Evolutionary conservation across 2,113 vertebrate genomes (phyloP).

Genomic region (Leiothrix lutea): DNA sequence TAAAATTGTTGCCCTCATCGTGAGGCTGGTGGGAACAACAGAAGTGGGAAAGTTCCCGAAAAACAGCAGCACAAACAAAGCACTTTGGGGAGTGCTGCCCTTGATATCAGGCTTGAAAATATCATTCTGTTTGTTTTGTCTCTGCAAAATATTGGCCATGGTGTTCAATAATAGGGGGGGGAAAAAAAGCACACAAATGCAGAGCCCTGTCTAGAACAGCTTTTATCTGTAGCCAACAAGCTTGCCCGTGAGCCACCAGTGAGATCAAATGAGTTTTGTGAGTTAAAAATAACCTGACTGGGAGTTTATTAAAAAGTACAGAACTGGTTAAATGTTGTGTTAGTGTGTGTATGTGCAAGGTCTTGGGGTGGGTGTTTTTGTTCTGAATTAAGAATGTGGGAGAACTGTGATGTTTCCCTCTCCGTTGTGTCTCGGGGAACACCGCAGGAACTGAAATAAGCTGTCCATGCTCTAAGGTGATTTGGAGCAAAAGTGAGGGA

Average conservation of each 20-base stretch:
- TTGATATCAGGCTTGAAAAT: constrained; percentile 2
- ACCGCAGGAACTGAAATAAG: neutral
- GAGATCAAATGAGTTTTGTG: neutral
- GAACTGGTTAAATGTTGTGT: neutral
- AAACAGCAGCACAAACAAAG: neutral
- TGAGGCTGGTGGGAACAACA: constrained; percentile 11
- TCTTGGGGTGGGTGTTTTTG: neutral
- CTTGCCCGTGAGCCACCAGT: neutral
- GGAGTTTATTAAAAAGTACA: neutral
- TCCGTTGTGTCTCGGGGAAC: neutral
- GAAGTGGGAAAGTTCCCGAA: neutral
- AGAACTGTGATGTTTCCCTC: neutral
- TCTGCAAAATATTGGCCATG: neutral
- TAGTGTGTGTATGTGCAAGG: neutral
- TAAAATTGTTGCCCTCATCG: neutral
- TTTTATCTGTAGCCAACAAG: neutral
- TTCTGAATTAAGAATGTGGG: neutral
- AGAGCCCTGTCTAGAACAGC: neutral
- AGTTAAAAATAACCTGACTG: neutral
- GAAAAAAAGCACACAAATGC: neutral
- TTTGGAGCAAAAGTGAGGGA: neutral
- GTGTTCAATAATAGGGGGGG: neutral
- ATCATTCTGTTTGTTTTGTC: neutral
- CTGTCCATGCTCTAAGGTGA: neutral
- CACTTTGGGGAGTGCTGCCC: neutral